Evolutionary conservation across 1,140 invertebrate species (phyloP).

Genomic region (Diuraphis noxia): DNA sequence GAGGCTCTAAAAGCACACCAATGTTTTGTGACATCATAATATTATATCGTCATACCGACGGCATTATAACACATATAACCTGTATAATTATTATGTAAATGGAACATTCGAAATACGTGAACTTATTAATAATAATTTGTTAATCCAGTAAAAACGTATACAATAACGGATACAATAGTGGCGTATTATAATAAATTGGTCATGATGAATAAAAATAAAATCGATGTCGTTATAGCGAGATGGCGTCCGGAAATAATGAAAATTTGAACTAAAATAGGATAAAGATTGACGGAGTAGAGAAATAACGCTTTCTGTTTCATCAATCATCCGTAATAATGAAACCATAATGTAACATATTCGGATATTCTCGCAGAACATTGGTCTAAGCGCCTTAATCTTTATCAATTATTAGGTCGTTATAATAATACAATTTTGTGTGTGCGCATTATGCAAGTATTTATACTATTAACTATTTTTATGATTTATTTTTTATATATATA

Average conservation of each 20-base stretch:
- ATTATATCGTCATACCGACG: background rate
- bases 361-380: background rate
- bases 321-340: background rate
- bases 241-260: background rate
- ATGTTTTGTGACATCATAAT: background rate
- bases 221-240: background rate
- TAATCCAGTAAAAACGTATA: background rate
- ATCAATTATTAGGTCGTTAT: background rate
- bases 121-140: slow-evolving; percentile 12
- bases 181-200: background rate
- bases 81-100: background rate
- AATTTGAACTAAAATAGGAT: slow-evolving; percentile 10
- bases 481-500: too few relatives aligned
- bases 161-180: background rate
- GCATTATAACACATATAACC: background rate
- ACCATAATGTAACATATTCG: background rate
- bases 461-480: background rate
- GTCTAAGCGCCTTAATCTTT: background rate
- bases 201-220: background rate
- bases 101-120: background rate
- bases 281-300: slow-evolving; percentile 1
- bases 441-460: background rate
- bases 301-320: background rate
- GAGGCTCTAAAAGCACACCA: background rate
- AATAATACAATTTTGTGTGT: background rate